Base-by-base conservation (phyloP, 2,797 vertebrate species). In the Enteromius radiatus region DNA sequence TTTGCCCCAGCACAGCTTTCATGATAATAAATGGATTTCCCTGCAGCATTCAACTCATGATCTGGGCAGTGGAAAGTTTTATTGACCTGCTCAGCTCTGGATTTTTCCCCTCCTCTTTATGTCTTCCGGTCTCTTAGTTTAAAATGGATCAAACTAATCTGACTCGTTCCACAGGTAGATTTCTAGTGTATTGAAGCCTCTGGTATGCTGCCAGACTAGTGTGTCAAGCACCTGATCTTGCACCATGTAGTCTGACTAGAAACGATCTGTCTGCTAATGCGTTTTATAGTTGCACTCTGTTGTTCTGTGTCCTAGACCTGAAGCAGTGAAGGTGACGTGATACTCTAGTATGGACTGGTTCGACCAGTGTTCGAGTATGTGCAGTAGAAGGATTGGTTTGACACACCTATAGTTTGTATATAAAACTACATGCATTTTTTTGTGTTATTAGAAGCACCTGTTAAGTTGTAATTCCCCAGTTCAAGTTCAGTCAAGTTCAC, bases 121-220 rank as follows among this genome's bases (percentile, higher is more conserved):
- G 38, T 76, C 89, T 86, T 80, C 78, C 86, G 85, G 89, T 88
- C 86, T 81, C 75, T 21, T 68, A 81, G 69, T 83, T 76, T 75
- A 87, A 85, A 86, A 78, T 15, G 71, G 88, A 43, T 68, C 75
- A 84, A 90, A 91, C 90, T 31, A 75, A 88, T 90, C 88, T 47
- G 82, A 91, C 93, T 76, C 23, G 92, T 92, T 81, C 11, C 59
- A 76, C 91, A 87, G 89, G 91, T 92, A 86, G 74, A 81, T 19
- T 83, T n/a, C 11, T 56, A 61, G 67, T 65, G 84, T 71, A 3
- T 75, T 45, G 23, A 87, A 17, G 36, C 59, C 82, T 80, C 59
- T 89, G 90, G 89, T 85, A 88, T 93, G 91, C 88, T 86, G 89
- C 87, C 10, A 5, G 79, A 85, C 87, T 80, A 65, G 85, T 17